phyloP scores from a whole-genome alignment of 2,797 vertebrate genomes.

The Falco biarmicus region DNA sequence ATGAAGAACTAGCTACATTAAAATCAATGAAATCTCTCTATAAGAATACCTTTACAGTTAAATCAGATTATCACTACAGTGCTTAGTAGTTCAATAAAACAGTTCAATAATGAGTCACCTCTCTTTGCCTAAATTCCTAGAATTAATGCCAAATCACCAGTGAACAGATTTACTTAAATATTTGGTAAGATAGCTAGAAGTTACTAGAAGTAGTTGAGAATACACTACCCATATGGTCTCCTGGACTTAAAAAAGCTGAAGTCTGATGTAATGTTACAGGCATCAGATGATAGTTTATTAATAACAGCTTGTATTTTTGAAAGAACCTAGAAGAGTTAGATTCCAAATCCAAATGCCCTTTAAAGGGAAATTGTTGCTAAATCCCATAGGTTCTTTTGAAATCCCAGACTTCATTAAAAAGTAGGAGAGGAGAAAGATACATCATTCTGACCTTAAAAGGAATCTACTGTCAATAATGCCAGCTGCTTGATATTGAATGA shows the following conservation, averaged over 20 bases:
- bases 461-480: neutral
- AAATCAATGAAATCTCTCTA: neutral
- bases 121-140: neutral
- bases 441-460: neutral
- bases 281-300: conserved; percentile 50
- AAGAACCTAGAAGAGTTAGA: conserved; percentile 24
- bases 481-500: neutral
- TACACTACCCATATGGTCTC: conserved; percentile 41
- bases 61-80: neutral
- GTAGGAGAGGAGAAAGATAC: neutral
- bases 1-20: neutral
- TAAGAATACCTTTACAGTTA: neutral
- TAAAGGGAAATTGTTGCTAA: conserved; percentile 47
- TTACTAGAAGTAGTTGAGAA: conserved; percentile 21
- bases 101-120: neutral
- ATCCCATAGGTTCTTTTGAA: conserved; percentile 38
- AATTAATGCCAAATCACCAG: neutral
- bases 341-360: conserved; percentile 14
- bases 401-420: conserved; percentile 31
- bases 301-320: conserved; percentile 57
- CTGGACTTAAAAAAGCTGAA: conserved; percentile 40
- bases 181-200: conserved; percentile 3
- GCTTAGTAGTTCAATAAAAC: neutral
- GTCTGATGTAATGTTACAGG: conserved; percentile 50
- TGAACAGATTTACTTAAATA: conserved; percentile 15